These are phyloP conservation scores for Lutjanus argentimaculatus DNA, from an alignment of 2,797 vertebrate species.

Conservation along the genomic window DNA sequence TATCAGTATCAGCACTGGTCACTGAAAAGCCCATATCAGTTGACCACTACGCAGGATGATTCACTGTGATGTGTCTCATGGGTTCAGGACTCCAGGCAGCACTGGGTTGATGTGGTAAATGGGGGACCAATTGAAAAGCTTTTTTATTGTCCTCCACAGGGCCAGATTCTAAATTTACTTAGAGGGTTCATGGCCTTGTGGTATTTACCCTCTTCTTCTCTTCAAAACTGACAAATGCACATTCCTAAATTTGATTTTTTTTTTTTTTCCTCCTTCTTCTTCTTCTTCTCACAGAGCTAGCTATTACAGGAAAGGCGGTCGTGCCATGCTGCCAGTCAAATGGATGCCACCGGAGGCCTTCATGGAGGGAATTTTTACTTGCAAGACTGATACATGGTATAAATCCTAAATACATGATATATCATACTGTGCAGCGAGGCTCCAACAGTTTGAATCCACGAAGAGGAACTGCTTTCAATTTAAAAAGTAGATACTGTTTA, in stretches of 20 bases:
- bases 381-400: slow-evolving; percentile 96
- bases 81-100: slow-evolving; percentile 5
- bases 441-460: neutral
- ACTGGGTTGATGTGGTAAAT: slow-evolving; percentile 28
- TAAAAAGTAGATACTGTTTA: neutral
- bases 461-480: neutral
- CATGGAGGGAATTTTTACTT: slow-evolving; percentile 95
- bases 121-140: slow-evolving; percentile 5
- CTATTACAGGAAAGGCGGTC: slow-evolving; percentile 93
- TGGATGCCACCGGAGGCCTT: slow-evolving; percentile 97
- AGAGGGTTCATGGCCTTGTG: slow-evolving; percentile 35
- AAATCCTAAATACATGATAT: neutral
- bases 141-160: slow-evolving; percentile 23
- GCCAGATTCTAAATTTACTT: slow-evolving; percentile 25
- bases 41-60: neutral
- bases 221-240: slow-evolving; percentile 21
- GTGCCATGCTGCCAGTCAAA: slow-evolving; percentile 94
- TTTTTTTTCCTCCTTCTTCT: neutral
- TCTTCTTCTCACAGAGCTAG: slow-evolving; percentile 86
- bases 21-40: too few species aligned
- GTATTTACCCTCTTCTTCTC: slow-evolving; percentile 17
- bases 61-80: neutral
- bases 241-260: slow-evolving; percentile 11
- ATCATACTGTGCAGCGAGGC: neutral
- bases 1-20: too few species aligned